These are phyloP conservation scores for Acronicta aceris DNA, from an alignment of 2,888 invertebrate genomes.

Conservation along the genomic window DNA sequence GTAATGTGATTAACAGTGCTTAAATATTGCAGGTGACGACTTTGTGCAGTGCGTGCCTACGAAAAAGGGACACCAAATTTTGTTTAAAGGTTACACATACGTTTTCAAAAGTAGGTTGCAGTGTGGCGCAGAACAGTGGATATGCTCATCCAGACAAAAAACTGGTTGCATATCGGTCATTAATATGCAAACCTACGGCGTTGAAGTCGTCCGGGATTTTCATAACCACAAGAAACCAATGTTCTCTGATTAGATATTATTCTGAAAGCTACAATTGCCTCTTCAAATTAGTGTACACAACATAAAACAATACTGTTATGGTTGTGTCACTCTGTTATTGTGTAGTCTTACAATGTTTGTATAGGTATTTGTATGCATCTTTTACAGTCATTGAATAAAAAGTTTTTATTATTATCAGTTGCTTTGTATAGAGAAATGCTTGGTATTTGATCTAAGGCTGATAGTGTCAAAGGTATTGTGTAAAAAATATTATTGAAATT, in stretches of 20 bases:
- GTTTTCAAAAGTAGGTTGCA: slow-evolving; percentile 82
- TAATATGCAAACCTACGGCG: slow-evolving; percentile 83
- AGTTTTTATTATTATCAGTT: background rate
- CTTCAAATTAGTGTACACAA: slow-evolving; percentile 9
- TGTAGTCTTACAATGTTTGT: background rate
- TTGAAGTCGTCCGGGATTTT: slow-evolving; percentile 83
- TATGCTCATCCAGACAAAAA: slow-evolving; percentile 82
- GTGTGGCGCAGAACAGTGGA: slow-evolving; percentile 85
- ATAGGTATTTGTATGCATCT: background rate
- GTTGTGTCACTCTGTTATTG: background rate
- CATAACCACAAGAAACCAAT: slow-evolving; percentile 86
- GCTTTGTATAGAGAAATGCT: background rate
- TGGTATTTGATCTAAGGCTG: background rate
- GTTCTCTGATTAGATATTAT: slow-evolving; percentile 67
- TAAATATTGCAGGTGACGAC: slow-evolving; percentile 79
- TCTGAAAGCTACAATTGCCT: background rate
- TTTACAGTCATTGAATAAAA: background rate
- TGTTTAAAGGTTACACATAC: slow-evolving; percentile 85
- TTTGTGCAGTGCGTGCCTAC: slow-evolving; percentile 84
- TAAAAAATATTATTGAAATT: background rate
- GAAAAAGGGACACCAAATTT: slow-evolving; percentile 82
- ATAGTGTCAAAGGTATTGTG: background rate
- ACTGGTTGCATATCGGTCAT: slow-evolving; percentile 86
- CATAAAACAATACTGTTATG: slow-evolving; percentile 13
- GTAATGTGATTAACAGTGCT: slow-evolving; percentile 42